Evolutionary conservation across 2,113 vertebrate species (phyloP).

Genomic region (Notothenia rossii): DNA sequence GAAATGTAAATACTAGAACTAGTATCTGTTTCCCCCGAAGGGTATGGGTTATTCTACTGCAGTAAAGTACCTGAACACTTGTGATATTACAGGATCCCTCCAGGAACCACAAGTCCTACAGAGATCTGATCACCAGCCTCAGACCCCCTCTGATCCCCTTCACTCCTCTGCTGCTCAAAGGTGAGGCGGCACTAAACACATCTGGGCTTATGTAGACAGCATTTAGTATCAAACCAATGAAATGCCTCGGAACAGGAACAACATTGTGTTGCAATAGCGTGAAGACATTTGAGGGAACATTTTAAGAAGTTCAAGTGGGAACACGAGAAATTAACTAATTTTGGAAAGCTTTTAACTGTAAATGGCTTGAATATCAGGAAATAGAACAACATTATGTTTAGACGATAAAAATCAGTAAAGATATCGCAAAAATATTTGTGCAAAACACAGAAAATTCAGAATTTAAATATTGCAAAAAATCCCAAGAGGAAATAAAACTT

Average conservation of each 20-base stretch:
- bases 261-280: not conserved
- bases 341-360: no score
- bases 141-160: slow-evolving; percentile 95
- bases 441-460: no score
- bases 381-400: no score
- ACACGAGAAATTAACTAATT: no score
- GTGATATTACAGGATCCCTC: slow-evolving; percentile 89
- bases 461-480: no score
- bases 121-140: slow-evolving; percentile 93
- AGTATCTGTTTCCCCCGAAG: not conserved
- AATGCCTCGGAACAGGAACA: not conserved
- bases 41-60: not conserved
- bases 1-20: not conserved
- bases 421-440: no score
- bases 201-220: no score
- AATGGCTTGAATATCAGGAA: no score
- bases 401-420: no score
- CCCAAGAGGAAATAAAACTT: no score
- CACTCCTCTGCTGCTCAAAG: slow-evolving; percentile 90
- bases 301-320: no score
- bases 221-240: not conserved
- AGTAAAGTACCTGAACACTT: not conserved
- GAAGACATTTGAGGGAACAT: no score
- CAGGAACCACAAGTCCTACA: slow-evolving; percentile 96
- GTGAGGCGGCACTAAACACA: not conserved